Evolutionary conservation across 2,888 invertebrate genomes (phyloP), one percentile per base, ranked within the genome.

Genomic region (Agrochola lychnidis): DNA sequence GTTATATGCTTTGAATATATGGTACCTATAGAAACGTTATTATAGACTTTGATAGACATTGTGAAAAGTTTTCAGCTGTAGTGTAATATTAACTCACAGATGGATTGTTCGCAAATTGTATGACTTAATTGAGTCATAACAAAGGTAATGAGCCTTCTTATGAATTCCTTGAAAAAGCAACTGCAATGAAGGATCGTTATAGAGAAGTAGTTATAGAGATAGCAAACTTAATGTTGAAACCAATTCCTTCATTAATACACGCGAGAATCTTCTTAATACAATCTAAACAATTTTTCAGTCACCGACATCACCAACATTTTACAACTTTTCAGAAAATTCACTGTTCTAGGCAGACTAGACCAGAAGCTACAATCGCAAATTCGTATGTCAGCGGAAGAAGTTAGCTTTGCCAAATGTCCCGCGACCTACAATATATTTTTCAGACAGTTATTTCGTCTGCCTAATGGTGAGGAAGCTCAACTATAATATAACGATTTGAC

Each of bases 401-500:
- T 70, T 71, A 30, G 19, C 75, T 68, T 40, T 81, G 79, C 81
- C 84, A 77, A 84, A 84, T 78, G 72, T 76, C 70, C 59, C 76
- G 68, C 76, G 78, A 68, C 70, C 76, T 81, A 81, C 71, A 81
- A 74, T 79, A 72, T 75, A 79, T 83, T 77, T 77, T 76, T 84
- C 71, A 74, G 68, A 12, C 56, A 40, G 73, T 83, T 70, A 81
- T 59, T 68, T 76, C 30, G 56, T 61, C 78, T 69, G 70, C 36
- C 40, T 69, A 62, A 76, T 84, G 36, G 71, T 42, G 48, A 75
- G 80, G 82, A 85, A 81, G 81, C 68, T 40, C 70, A 84, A 87
- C 73, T 81, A 85, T 84, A 84, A 85, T 85, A 84, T 83, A 85
- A 81, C 66, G 79, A 78, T 81, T 71, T 84, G 85, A 84, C 84